These are phyloP conservation scores for Nesogale talazaci DNA, from an alignment of 2,113 vertebrate genomes.

Conservation along the genomic window DNA sequence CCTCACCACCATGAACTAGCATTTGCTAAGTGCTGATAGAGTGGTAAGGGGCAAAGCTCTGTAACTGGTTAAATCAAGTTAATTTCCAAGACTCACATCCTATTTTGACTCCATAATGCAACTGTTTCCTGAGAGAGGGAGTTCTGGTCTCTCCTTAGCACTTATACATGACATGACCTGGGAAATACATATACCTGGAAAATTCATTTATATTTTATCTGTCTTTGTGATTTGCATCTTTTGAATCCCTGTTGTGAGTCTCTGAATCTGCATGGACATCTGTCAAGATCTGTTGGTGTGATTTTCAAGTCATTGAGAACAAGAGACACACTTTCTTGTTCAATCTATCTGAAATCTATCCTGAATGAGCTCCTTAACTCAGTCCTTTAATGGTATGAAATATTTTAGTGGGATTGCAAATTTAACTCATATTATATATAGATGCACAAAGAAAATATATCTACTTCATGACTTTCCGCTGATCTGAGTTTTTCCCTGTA, in stretches of 20 bases:
- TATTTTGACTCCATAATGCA: constrained; percentile 13
- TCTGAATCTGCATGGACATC: background rate
- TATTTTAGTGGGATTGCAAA: background rate
- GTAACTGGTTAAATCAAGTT: background rate
- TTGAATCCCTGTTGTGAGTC: background rate
- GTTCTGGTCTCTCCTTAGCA: background rate
- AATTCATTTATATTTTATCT: background rate
- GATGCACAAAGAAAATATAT: background rate
- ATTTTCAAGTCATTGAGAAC: constrained; percentile 31
- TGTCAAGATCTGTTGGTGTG: background rate
- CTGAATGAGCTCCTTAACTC: background rate
- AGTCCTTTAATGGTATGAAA: background rate
- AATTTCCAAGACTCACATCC: background rate
- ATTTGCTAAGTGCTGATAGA: background rate
- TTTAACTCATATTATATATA: background rate
- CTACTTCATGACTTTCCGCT: background rate
- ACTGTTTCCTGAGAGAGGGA: background rate
- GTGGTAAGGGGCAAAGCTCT: background rate
- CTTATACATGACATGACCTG: background rate
- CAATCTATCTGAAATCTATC: constrained; percentile 27
- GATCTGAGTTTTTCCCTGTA: background rate
- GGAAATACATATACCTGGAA: background rate
- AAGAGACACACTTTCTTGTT: constrained; percentile 27
- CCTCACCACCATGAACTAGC: background rate
- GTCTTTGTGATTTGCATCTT: constrained; percentile 14